Conservation (phyloP, 1,140 invertebrate species). For the Eriocheir sinensis region DNA sequence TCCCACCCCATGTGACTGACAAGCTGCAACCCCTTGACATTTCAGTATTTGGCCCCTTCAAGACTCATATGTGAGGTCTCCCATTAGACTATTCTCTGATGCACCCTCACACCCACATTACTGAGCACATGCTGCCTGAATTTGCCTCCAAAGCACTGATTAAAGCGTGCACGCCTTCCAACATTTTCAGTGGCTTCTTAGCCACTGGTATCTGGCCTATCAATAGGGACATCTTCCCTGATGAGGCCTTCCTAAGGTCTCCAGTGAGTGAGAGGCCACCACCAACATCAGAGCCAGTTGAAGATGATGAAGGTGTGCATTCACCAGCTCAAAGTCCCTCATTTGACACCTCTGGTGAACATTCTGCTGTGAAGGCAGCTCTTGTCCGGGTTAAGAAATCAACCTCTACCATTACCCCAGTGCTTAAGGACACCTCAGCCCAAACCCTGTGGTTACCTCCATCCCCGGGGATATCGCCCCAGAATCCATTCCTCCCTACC, state of each 20-base stretch:
- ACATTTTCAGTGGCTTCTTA: constrained; percentile 40
- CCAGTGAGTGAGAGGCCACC: neutral
- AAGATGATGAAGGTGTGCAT: neutral
- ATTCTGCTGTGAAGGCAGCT: neutral
- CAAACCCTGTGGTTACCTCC: constrained; percentile 8
- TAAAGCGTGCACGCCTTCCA: constrained; percentile 30
- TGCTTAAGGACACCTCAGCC: constrained; percentile 12
- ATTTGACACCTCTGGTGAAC: neutral
- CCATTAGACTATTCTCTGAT: neutral
- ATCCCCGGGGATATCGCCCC: neutral
- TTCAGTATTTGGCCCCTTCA: neutral
- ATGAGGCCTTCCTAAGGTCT: constrained; percentile 24
- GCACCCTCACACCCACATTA: constrained; percentile 44
- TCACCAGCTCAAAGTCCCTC: neutral
- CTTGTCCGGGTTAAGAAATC: neutral
- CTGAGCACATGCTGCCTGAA: constrained; percentile 39
- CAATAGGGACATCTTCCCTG: constrained; percentile 36
- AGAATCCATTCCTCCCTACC: constrained; percentile 17
- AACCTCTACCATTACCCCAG: neutral
- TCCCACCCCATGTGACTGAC: neutral
- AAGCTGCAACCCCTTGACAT: neutral
- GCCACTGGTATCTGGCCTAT: constrained; percentile 46
- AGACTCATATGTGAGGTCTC: neutral
- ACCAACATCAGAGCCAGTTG: neutral
- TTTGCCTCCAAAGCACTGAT: constrained; percentile 52